Conservation (phyloP, 2,113 vertebrate species). For the Sylvietta virens region DNA sequence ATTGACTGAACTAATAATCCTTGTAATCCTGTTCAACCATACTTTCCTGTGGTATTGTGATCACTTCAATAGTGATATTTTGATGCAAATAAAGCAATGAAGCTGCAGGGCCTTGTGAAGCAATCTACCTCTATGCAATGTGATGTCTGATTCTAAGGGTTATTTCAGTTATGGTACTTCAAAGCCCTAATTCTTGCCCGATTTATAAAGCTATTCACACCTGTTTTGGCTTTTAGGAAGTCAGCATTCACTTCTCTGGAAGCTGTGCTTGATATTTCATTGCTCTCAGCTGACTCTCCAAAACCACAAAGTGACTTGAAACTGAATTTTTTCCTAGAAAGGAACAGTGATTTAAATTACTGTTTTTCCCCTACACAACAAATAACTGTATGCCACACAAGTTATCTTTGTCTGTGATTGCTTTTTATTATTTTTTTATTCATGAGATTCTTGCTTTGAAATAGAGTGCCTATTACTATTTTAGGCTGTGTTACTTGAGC, state of each 20-base stretch:
- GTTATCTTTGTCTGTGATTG: background rate
- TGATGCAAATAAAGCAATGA: background rate
- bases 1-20: background rate
- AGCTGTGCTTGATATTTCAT: background rate
- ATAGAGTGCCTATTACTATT: background rate
- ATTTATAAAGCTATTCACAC: background rate
- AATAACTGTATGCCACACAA: background rate
- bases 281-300: background rate
- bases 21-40: background rate
- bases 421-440: background rate
- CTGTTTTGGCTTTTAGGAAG: background rate
- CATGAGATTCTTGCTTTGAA: background rate
- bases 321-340: background rate
- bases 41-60: background rate
- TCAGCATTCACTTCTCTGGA: background rate
- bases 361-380: background rate
- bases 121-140: background rate
- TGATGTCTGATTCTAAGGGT: background rate
- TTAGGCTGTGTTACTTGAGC: background rate
- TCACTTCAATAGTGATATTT: background rate
- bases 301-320: background rate
- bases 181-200: background rate
- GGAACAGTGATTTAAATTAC: background rate
- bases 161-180: background rate
- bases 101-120: background rate